Evolutionary conservation across 2,888 invertebrate genomes (phyloP).

Genomic region (Melanophora roralis): DNA sequence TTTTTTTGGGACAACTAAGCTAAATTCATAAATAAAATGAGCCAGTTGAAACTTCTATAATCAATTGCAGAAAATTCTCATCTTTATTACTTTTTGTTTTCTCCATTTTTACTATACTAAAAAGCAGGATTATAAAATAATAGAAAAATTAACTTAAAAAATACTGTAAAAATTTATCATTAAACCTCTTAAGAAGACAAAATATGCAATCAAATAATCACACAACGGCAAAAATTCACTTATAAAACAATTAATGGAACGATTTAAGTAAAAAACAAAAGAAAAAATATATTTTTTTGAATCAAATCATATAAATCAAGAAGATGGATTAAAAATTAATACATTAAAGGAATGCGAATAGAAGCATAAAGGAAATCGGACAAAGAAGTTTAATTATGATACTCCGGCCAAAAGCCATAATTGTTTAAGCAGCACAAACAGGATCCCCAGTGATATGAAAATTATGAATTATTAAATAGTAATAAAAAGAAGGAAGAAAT

Average conservation of each 20-base stretch:
- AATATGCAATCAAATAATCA: conserved; percentile 17
- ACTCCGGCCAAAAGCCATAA: conserved; percentile 33
- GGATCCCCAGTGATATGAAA: conserved; percentile 9
- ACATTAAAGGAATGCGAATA: neutral
- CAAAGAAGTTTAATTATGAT: conserved; percentile 42
- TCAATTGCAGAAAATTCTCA: no score
- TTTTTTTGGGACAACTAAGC: no score
- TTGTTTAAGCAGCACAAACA: conserved; percentile 40
- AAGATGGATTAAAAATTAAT: neutral
- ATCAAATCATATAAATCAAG: neutral
- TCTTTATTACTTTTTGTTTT: no score
- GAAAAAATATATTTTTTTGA: neutral
- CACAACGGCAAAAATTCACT: neutral
- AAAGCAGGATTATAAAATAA: no score
- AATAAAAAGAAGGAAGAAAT: neutral
- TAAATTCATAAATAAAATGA: no score
- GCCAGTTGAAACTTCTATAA: no score
- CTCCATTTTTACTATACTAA: no score
- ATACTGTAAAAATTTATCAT: conserved; percentile 37
- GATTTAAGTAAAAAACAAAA: neutral
- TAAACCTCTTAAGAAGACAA: conserved; percentile 37
- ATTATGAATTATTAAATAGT: conserved; percentile 10
- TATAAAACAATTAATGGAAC: neutral
- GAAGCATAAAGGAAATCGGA: conserved; percentile 21
- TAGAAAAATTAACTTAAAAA: conserved; percentile 38